A percentile compares a stretch with the other conserved stretches of the same genome.
Evolutionary conservation across 2,113 vertebrate genomes (phyloP).

Genomic region (Agapornis roseicollis): DNA sequence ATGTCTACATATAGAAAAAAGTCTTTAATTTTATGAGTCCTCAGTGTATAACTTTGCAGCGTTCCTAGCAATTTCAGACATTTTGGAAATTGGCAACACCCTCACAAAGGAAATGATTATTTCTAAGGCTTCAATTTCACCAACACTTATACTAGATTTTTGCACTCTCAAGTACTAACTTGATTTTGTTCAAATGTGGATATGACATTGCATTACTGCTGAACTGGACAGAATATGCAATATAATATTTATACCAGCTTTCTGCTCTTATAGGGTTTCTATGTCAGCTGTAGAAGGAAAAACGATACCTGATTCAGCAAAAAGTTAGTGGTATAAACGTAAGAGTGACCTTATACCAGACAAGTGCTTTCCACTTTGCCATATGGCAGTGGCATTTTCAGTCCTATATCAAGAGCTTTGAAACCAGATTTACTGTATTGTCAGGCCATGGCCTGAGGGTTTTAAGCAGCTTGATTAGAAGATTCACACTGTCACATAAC

Average conservation of each 20-base stretch:
- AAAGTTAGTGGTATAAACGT: not conserved
- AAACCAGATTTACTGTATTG: conserved; percentile 25
- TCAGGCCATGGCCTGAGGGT: not conserved
- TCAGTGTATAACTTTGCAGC: not conserved
- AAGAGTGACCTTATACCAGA: not conserved
- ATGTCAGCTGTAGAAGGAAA: not conserved
- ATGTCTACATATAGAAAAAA: not conserved
- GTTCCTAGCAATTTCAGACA: not conserved
- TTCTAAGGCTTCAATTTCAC: not conserved
- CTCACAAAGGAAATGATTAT: not conserved
- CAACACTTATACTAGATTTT: not conserved
- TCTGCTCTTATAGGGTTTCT: not conserved
- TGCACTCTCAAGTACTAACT: not conserved
- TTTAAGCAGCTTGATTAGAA: conserved; percentile 40
- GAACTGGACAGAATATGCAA: not conserved
- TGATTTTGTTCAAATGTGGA: not conserved
- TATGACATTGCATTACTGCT: not conserved
- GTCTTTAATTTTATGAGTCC: not conserved
- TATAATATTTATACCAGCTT: not conserved
- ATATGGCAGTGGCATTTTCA: not conserved
- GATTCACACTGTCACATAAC: conserved; percentile 32
- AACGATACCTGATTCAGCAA: not conserved
- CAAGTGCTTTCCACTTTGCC: not conserved
- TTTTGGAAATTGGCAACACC: not conserved
- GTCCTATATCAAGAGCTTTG: not conserved